phyloP scores from a whole-genome alignment of 2,797 vertebrate species.

The Nannoperca obscura region DNA sequence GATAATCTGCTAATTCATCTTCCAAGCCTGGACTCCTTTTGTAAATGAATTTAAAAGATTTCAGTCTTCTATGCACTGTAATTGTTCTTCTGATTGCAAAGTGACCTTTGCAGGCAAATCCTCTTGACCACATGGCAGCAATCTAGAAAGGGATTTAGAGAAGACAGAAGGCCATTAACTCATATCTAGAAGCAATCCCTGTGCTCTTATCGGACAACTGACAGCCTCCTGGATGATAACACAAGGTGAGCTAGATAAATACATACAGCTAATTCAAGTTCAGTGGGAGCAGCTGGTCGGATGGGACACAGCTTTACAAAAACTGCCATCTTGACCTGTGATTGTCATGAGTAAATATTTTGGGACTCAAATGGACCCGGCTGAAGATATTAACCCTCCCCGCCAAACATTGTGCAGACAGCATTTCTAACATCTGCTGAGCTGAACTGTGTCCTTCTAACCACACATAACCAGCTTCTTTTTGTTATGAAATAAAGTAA shows the following conservation, averaged over 20 bases:
- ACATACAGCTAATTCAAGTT: slow-evolving; percentile 58
- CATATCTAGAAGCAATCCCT: slow-evolving; percentile 48
- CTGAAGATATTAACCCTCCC: slow-evolving; percentile 3
- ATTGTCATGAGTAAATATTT: slow-evolving; percentile 42
- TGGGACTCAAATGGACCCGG: slow-evolving; percentile 10
- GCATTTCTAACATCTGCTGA: slow-evolving; percentile 2
- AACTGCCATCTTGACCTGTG: slow-evolving; percentile 20
- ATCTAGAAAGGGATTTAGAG: slow-evolving; percentile 55
- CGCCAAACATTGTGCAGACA: neutral
- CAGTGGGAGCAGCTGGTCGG: slow-evolving; percentile 27
- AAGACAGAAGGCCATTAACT: slow-evolving; percentile 51
- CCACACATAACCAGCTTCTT: neutral
- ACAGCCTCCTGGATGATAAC: slow-evolving; percentile 49
- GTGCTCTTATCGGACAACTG: slow-evolving; percentile 52
- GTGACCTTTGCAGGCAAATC: slow-evolving; percentile 59
- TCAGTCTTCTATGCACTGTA: slow-evolving; percentile 4
- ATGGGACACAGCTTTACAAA: slow-evolving; percentile 35
- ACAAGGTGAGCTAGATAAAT: slow-evolving; percentile 61
- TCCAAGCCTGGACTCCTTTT: slow-evolving; percentile 28
- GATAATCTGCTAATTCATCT: slow-evolving; percentile 60
- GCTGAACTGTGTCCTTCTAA: neutral
- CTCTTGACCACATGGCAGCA: slow-evolving; percentile 39
- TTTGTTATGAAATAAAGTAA: neutral
- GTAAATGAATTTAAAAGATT: slow-evolving; percentile 39
- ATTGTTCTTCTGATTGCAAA: slow-evolving; percentile 40